phyloP scores from a whole-genome alignment of 2,797 vertebrate species.

The Erethizon dorsatum region DNA sequence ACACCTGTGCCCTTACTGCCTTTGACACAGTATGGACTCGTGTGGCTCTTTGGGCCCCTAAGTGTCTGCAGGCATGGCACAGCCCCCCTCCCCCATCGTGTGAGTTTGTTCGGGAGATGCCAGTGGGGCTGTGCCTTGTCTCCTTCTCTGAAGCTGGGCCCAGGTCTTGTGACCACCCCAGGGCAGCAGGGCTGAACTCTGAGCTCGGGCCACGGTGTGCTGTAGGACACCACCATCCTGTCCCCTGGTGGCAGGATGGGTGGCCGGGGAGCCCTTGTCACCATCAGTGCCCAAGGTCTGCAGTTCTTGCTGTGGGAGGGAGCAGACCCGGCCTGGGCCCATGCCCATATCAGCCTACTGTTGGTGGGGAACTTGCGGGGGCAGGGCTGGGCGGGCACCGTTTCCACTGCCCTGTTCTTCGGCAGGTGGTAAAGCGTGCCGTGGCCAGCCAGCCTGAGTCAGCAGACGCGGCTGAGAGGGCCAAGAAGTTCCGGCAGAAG shows the following conservation, averaged over 20 bases:
- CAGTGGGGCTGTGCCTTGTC: neutral
- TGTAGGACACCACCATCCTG: neutral
- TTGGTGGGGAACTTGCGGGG: neutral
- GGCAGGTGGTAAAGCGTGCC: conserved; percentile 96
- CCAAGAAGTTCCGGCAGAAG: conserved; percentile 97
- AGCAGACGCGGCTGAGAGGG: conserved; percentile 92
- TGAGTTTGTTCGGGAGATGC: neutral
- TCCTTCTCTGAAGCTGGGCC: neutral
- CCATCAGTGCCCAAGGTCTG: neutral
- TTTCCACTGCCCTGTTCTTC: neutral
- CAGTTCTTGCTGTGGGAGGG: neutral
- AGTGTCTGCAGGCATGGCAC: neutral
- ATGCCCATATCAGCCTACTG: neutral
- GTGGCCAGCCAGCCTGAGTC: conserved; percentile 96
- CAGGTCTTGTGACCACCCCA: too few species aligned
- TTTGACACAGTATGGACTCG: neutral
- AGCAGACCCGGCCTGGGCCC: neutral
- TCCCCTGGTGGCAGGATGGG: neutral
- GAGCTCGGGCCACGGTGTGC: neutral
- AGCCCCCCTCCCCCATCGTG: neutral
- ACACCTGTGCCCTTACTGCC: too few species aligned
- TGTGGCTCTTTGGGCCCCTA: neutral
- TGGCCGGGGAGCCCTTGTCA: neutral
- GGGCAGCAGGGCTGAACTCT: neutral
- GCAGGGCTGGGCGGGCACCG: neutral